These are phyloP conservation scores for Kryphioiulus occultus DNA, from an alignment of 2,888 invertebrate genomes.

Conservation along the genomic window DNA sequence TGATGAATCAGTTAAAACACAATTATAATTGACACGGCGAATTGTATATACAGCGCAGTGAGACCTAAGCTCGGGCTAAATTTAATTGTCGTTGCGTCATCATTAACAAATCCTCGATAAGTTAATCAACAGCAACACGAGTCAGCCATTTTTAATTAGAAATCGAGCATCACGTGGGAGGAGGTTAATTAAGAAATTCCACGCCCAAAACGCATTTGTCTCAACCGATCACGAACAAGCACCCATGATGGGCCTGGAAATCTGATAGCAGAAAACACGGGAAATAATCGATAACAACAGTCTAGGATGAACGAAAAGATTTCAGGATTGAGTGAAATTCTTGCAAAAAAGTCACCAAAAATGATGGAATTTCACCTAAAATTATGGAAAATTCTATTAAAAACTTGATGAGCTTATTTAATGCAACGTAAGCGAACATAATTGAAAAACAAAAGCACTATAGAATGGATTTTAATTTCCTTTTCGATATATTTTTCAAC, in stretches of 20 bases:
- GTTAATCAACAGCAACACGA: not conserved
- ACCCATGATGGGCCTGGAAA: not conserved
- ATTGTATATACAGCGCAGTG: not conserved
- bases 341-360: not conserved
- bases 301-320: not conserved
- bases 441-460: no score
- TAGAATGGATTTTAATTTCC: no score
- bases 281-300: not conserved
- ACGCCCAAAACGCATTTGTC: not conserved
- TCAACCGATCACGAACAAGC: not conserved
- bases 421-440: no score
- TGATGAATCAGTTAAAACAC: not conserved
- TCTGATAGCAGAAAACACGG: no score
- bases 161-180: not conserved
- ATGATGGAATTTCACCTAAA: not conserved
- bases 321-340: no score
- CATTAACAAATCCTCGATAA: constrained; percentile 5
- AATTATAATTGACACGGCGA: not conserved
- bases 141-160: not conserved
- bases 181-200: not conserved
- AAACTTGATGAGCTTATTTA: no score
- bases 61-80: not conserved
- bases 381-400: no score
- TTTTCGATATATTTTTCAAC: no score
- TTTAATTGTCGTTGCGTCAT: constrained; percentile 5